Evolutionary conservation across 2,888 invertebrate species (phyloP).

Genomic region (Oxytorus armatus): DNA sequence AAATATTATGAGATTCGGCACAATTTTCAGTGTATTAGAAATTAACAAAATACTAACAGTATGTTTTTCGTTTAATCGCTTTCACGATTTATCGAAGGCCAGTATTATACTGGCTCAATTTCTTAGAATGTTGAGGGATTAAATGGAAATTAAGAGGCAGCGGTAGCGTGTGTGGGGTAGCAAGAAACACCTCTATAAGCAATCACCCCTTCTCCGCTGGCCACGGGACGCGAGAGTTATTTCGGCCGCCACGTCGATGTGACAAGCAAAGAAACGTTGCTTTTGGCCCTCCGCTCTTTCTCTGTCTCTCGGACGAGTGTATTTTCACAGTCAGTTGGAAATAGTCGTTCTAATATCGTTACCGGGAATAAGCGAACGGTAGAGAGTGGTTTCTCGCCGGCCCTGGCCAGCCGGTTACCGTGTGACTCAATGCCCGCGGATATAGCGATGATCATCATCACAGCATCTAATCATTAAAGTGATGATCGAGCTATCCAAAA

Average conservation of each 20-base stretch:
- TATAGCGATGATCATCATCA: slow-evolving; percentile 45
- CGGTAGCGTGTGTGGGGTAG: slow-evolving; percentile 26
- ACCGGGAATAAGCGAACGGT: slow-evolving; percentile 60
- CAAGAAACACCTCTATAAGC: slow-evolving; percentile 47
- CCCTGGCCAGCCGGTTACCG: slow-evolving; percentile 37
- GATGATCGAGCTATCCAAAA: slow-evolving; percentile 18
- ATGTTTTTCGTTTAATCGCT: too few relatives aligned
- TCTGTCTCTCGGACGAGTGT: slow-evolving; percentile 71
- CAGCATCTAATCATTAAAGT: slow-evolving; percentile 2
- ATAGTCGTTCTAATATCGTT: slow-evolving; percentile 82
- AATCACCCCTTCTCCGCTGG: not conserved
- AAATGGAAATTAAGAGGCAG: slow-evolving; percentile 25
- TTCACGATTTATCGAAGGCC: not conserved
- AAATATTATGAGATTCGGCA: too few relatives aligned
- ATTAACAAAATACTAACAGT: too few relatives aligned
- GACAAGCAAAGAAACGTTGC: slow-evolving; percentile 67
- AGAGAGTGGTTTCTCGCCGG: slow-evolving; percentile 7
- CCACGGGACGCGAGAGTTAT: slow-evolving; percentile 66
- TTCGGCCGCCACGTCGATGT: slow-evolving; percentile 71
- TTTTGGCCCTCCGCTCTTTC: slow-evolving; percentile 49
- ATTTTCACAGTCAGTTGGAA: slow-evolving; percentile 83
- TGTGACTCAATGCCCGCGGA: slow-evolving; percentile 64
- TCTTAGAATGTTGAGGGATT: slow-evolving; percentile 29
- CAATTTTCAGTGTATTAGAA: too few relatives aligned
- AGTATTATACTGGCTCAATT: slow-evolving; percentile 19